Percentiles rank a stretch among this genome's conserved stretches.
Evolutionary conservation across 2,113 vertebrate genomes (phyloP).

Genomic region (Saccopteryx leptura): DNA sequence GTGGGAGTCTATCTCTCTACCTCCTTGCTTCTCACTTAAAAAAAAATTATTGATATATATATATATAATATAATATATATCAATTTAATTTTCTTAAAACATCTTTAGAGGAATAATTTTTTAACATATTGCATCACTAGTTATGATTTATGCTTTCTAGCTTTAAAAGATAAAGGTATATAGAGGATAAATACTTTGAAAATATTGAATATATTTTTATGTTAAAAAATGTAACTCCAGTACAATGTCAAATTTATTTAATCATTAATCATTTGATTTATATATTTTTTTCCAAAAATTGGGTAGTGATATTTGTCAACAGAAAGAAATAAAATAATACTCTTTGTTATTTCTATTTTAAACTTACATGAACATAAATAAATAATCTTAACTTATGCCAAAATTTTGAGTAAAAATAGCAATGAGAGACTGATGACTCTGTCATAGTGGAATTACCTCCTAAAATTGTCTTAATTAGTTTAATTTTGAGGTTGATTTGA

Average conservation of each 20-base stretch:
- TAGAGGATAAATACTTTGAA: not conserved
- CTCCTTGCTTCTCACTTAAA: too few relatives aligned
- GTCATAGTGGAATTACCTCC: not conserved
- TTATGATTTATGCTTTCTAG: not conserved
- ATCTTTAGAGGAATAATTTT: not conserved
- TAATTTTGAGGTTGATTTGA: not conserved
- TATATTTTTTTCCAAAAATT: not conserved
- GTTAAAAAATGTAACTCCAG: not conserved
- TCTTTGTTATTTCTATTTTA: slow-evolving; percentile 5
- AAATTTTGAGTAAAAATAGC: not conserved
- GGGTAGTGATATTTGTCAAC: not conserved
- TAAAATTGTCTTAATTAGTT: not conserved
- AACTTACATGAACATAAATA: not conserved
- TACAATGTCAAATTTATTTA: not conserved
- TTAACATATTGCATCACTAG: not conserved
- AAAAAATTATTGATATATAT: too few relatives aligned
- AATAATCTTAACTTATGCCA: not conserved
- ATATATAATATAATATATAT: too few relatives aligned
- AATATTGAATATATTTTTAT: not conserved
- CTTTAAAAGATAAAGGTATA: not conserved
- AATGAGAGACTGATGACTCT: not conserved
- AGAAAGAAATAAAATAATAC: not conserved
- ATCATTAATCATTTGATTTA: not conserved
- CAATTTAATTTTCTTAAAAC: not conserved
- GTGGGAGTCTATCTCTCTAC: too few relatives aligned